phyloP scores from a whole-genome alignment of 2,113 vertebrate species.

The Tetraodon nigroviridis region DNA sequence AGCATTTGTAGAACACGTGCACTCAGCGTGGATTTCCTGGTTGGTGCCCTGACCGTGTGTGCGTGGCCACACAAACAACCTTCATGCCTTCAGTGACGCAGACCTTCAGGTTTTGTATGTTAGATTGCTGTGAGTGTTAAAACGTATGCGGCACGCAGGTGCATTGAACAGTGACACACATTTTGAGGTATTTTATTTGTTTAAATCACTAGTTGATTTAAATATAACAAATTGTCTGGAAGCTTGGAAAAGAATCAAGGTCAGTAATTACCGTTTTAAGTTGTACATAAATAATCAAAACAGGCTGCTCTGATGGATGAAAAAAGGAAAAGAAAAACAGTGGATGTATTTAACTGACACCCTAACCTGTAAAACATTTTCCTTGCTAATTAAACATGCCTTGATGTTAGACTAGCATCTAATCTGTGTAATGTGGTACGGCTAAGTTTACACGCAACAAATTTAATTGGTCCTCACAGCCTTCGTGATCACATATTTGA shows the following conservation, averaged over 20 bases:
- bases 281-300: constrained; percentile 42
- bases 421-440: constrained; percentile 40
- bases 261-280: constrained; percentile 48
- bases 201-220: background rate
- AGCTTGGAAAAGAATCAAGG: constrained; percentile 26
- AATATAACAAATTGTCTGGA: constrained; percentile 21
- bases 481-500: constrained; percentile 37
- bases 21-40: no score
- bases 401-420: constrained; percentile 48
- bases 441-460: constrained; percentile 52
- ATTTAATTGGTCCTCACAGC: constrained; percentile 65
- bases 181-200: no score
- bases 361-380: constrained; percentile 46
- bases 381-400: constrained; percentile 61
- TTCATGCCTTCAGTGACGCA: no score
- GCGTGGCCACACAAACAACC: no score
- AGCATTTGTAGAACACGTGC: no score
- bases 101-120: no score
- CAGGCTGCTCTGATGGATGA: constrained; percentile 12
- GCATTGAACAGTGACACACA: no score
- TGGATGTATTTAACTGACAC: constrained; percentile 30
- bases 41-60: no score
- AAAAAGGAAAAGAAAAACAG: constrained; percentile 7
- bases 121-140: no score
- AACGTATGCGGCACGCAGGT: no score